Base-by-base conservation (phyloP, 2,888 invertebrate species). In the Empis stercorea region DNA sequence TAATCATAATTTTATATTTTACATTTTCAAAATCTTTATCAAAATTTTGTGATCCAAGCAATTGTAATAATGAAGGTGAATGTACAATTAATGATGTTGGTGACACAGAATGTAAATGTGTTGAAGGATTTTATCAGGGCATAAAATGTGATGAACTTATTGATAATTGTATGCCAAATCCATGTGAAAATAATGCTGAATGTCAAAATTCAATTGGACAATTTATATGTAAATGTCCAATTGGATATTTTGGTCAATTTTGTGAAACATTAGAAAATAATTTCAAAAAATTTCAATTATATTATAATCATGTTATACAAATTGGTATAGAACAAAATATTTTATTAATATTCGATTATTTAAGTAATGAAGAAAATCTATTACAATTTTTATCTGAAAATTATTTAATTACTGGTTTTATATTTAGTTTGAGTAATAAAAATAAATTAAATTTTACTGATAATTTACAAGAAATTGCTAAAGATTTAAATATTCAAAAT, bases 61-160 rank as follows among this genome's bases (percentile, higher is more conserved):
- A 34, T 17, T 48, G 48, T 11, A 48, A 48, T 32, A 27, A 45
- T 17, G 44, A 45, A 40, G 48, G 48, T 13, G 15, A 32, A 23
- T 48, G 48, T 13, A 40, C 34, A 37, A 13, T 37, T 7, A 15
- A 42, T 32, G 14, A 36, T 15, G 1, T 1, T 2, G 16, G 17
- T 17, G 7, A 2, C 17, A 42, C 42, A 30, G 2, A 11, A 9
- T 48, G 48, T 41, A 11, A 45, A 17, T 48, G 48, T 30, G 30
- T 48, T 5, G 14, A 48, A 37, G 20, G 37, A 10, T 34, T 41
- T 45, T 48, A 41, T 15, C n/a, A 40, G 4, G 48, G 48, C 3
- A 3, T n/a, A 10, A 34, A 27, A n/a, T 48, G 48, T 36, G n/a
- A 40, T 10, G 2, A 42, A 20, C 38, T 13, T 10, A 34, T 30